A percentile compares a stretch with the other conserved stretches of the same genome.
Evolutionary conservation across 2,888 invertebrate species (phyloP).

Genomic region (Nomada ferruginata): DNA sequence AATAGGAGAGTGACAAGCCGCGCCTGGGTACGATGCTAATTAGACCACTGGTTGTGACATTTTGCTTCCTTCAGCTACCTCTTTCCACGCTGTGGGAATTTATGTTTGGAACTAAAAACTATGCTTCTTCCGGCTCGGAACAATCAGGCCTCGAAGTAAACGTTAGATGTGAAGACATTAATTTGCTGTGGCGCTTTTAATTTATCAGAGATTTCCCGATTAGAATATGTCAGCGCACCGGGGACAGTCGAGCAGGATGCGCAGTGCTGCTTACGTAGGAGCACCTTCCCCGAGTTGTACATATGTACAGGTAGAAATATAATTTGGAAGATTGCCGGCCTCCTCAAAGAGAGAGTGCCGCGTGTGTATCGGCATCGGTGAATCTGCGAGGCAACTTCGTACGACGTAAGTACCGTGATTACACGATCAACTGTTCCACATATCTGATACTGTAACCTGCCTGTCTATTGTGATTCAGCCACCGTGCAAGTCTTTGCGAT

Average conservation of each 20-base stretch:
- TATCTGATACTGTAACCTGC: background rate
- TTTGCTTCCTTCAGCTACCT: conserved; percentile 5
- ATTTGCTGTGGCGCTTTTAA: background rate
- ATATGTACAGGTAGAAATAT: conserved; percentile 29
- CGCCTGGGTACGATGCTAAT: conserved; percentile 30
- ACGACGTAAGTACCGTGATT: conserved; percentile 35
- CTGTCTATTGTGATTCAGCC: conserved; percentile 15
- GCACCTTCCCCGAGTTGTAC: background rate
- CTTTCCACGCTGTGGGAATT: conserved; percentile 29
- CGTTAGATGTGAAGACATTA: conserved; percentile 27
- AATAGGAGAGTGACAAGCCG: conserved; percentile 10
- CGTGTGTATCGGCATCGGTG: conserved; percentile 30
- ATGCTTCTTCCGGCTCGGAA: conserved; percentile 31
- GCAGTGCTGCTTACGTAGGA: background rate
- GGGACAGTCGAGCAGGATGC: background rate
- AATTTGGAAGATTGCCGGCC: conserved; percentile 40
- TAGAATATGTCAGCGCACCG: background rate
- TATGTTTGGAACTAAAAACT: conserved; percentile 1
- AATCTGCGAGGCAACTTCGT: conserved; percentile 35
- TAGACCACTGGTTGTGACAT: conserved; percentile 27
- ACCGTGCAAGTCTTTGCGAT: conserved; percentile 14
- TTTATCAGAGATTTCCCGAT: background rate
- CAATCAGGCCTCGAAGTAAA: conserved; percentile 20
- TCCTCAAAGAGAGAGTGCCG: conserved; percentile 10
- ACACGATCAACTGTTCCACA: conserved; percentile 16